Evolutionary conservation across 1,140 invertebrate species (phyloP).

Genomic region (Mercenaria mercenaria): DNA sequence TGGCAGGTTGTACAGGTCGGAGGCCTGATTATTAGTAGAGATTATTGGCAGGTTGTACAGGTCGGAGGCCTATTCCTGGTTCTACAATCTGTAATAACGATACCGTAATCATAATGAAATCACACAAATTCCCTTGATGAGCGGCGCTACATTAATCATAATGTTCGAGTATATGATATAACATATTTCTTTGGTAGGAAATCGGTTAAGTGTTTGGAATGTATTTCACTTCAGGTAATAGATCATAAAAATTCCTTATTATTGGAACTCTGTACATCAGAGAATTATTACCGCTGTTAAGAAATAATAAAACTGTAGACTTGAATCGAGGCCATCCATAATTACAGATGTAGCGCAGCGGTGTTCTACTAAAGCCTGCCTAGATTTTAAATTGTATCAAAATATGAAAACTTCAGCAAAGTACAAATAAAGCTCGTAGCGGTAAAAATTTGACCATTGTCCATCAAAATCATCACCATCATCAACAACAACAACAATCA

Average conservation of each 20-base stretch:
- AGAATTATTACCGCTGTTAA: conserved; percentile 9
- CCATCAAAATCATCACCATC: too few species aligned
- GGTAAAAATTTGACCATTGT: too few species aligned
- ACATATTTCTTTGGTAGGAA: neutral
- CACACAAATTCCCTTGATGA: neutral
- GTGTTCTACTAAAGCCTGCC: too few species aligned
- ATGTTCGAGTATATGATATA: neutral
- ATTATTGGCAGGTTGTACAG: neutral
- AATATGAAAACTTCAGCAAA: too few species aligned
- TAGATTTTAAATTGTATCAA: too few species aligned
- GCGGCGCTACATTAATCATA: neutral
- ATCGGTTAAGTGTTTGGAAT: conserved; percentile 24
- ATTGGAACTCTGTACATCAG: conserved; percentile 4
- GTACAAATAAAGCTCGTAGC: too few species aligned
- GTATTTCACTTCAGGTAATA: neutral
- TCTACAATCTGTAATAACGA: neutral
- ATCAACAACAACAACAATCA: too few species aligned
- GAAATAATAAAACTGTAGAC: conserved; percentile 1
- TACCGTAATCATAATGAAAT: neutral
- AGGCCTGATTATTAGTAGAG: neutral
- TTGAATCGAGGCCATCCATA: conserved; percentile 1
- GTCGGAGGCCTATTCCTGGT: neutral
- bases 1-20: neutral
- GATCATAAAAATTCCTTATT: conserved; percentile 22
- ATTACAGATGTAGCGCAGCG: neutral